These are phyloP conservation scores for Acrossocheilus wenchowensis DNA, from an alignment of 2,797 vertebrate species.

Conservation along the genomic window DNA sequence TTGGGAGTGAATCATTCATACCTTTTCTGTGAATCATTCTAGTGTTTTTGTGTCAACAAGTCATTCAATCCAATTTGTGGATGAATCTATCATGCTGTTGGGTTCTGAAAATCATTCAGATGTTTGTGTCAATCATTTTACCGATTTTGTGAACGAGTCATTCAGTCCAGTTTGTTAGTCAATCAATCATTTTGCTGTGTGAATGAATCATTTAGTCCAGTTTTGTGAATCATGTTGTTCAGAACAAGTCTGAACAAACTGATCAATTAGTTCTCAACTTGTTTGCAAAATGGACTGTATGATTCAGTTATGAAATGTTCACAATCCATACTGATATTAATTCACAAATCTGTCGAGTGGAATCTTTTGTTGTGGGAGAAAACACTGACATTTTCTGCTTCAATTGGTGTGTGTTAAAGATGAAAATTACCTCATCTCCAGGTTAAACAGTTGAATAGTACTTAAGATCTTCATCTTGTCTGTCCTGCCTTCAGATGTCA, in stretches of 20 bases:
- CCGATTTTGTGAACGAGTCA: not conserved
- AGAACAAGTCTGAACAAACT: not conserved
- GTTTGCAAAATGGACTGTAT: not conserved
- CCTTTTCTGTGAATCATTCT: not conserved
- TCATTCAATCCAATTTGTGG: not conserved
- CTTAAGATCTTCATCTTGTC: not conserved
- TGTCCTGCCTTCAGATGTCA: not conserved
- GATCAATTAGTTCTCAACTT: not conserved
- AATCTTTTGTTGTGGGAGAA: not conserved
- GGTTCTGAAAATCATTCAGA: not conserved
- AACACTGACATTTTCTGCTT: not conserved
- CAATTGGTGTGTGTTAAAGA: not conserved
- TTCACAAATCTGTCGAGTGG: not conserved
- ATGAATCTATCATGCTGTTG: not conserved
- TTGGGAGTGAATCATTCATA: not conserved
- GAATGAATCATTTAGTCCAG: not conserved
- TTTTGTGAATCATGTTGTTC: not conserved
- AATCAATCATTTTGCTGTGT: not conserved
- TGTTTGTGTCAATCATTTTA: not conserved
- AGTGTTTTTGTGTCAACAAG: not conserved
- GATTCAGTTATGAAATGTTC: not conserved
- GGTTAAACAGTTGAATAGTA: not conserved
- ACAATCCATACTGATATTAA: not conserved
- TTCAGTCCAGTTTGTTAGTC: not conserved
- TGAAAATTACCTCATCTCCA: not conserved